A percentile compares a stretch with the other conserved stretches of the same genome.
These are phyloP conservation scores for Chrysotoxum bicinctum DNA, from an alignment of 2,888 invertebrate species.

Conservation along the genomic window DNA sequence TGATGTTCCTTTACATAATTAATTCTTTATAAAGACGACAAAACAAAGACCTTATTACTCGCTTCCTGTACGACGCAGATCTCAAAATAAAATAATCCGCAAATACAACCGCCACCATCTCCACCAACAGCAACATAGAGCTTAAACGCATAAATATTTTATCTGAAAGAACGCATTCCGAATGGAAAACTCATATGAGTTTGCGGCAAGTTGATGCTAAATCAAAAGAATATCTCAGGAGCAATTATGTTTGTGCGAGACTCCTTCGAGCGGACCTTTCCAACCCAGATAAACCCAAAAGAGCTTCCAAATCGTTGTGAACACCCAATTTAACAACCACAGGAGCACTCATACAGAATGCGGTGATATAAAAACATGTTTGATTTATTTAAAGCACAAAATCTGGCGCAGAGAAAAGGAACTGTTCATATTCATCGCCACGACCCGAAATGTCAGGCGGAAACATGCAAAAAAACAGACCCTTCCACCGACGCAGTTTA, in stretches of 20 bases:
- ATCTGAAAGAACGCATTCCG: conserved; percentile 53
- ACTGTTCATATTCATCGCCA: conserved; percentile 10
- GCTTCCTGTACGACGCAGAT: background rate
- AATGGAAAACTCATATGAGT: conserved; percentile 50
- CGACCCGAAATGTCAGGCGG: background rate
- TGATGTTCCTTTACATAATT: conserved; percentile 59
- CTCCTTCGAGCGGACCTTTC: conserved; percentile 41
- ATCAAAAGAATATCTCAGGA: conserved; percentile 40
- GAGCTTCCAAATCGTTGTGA: conserved; percentile 8
- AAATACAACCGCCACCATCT: background rate
- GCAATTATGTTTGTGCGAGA: conserved; percentile 1
- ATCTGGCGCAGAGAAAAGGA: background rate
- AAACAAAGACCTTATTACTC: conserved; percentile 2
- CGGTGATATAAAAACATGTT: conserved; percentile 20
- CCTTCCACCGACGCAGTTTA: background rate
- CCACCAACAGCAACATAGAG: background rate
- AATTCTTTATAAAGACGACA: conserved; percentile 51
- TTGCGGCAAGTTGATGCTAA: conserved; percentile 46
- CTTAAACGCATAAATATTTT: conserved; percentile 63
- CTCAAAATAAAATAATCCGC: background rate
- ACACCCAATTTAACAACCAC: conserved; percentile 46
- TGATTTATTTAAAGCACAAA: conserved; percentile 16
- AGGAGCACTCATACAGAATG: background rate
- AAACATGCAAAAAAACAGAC: background rate
- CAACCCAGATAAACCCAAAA: conserved; percentile 23